These are phyloP conservation scores for Strigops habroptila DNA, from an alignment of 2,113 vertebrate genomes.

Conservation along the genomic window DNA sequence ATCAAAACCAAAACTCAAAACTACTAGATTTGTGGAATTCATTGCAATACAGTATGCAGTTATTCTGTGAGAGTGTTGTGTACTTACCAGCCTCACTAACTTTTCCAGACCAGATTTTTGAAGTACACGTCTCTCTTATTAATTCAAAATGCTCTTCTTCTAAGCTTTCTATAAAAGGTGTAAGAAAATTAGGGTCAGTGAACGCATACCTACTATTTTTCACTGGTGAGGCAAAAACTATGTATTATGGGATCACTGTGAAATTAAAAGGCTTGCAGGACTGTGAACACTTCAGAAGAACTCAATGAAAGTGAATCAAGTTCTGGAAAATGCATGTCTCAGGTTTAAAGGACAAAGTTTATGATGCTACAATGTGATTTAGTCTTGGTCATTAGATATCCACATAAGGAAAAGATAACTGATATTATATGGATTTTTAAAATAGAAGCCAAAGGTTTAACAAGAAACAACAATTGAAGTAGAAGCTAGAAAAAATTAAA, in stretches of 20 bases:
- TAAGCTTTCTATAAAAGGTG: slow-evolving; percentile 77
- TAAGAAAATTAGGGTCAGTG: slow-evolving; percentile 30
- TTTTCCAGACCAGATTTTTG: slow-evolving; percentile 69
- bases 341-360: not conserved
- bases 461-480: not conserved
- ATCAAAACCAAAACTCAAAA: not conserved
- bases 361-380: not conserved
- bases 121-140: slow-evolving; percentile 77
- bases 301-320: not conserved
- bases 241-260: not conserved
- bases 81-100: slow-evolving; percentile 77
- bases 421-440: not conserved
- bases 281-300: not conserved
- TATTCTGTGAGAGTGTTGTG: not conserved
- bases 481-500: not conserved
- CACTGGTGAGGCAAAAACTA: not conserved
- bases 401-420: not conserved
- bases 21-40: not conserved
- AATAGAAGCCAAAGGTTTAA: not conserved
- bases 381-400: not conserved
- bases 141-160: slow-evolving; percentile 80
- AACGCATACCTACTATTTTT: not conserved
- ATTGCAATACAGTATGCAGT: not conserved
- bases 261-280: not conserved
- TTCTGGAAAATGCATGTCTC: not conserved